phyloP scores from a whole-genome alignment of 2,113 vertebrate species.

The Gadus macrocephalus region DNA sequence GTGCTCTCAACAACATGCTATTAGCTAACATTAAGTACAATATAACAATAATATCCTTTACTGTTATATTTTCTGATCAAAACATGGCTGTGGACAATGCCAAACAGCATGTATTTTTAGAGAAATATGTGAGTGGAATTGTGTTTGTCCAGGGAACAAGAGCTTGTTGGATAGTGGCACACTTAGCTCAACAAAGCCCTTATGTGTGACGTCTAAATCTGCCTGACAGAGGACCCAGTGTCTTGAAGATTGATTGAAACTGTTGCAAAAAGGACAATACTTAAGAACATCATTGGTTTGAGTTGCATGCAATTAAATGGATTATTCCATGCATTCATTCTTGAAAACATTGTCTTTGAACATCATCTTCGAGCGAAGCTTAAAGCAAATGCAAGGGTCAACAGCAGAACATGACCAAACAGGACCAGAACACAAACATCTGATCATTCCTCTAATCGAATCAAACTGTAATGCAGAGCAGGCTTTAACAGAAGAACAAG shows the following conservation, averaged over 20 bases:
- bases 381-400: background rate
- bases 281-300: conserved; percentile 16
- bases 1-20: conserved; percentile 22
- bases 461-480: background rate
- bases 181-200: conserved; percentile 18
- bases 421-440: conserved; percentile 52
- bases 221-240: background rate
- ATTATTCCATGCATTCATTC: conserved; percentile 42
- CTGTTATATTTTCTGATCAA: no score
- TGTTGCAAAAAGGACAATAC: background rate
- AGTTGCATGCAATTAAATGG: conserved; percentile 38
- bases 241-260: background rate
- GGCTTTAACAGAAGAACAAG: background rate
- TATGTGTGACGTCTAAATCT: background rate
- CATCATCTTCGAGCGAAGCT: no score
- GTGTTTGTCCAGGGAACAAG: no score
- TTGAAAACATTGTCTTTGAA: background rate
- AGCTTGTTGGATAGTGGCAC: conserved; percentile 25
- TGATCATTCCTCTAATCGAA: background rate
- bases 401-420: conserved; percentile 6
- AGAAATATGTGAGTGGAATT: no score
- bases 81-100: no score
- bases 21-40: background rate
- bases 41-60: no score
- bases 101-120: no score